phyloP scores from a whole-genome alignment of 2,113 vertebrate genomes.

The Peromyscus californicus region DNA sequence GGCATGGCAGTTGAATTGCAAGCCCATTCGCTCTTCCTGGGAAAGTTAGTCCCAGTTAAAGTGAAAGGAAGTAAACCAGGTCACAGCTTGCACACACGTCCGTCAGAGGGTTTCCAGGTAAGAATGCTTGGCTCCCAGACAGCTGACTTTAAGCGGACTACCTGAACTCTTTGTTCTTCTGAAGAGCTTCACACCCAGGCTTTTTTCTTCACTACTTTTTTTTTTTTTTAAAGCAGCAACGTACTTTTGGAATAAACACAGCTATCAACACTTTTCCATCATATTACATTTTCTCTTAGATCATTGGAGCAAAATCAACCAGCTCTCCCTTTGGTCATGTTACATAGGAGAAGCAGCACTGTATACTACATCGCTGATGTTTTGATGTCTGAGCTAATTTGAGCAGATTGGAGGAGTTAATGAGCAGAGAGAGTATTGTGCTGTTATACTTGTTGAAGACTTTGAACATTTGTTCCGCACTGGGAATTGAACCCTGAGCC shows the following conservation, averaged over 20 bases:
- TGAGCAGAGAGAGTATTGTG: not conserved
- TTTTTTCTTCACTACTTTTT: not conserved
- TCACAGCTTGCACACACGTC: conserved; percentile 51
- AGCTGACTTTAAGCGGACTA: conserved; percentile 66
- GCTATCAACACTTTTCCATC: not conserved
- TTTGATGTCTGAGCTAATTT: conserved; percentile 15
- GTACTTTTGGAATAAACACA: conserved; percentile 35
- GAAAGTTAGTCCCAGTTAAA: conserved; percentile 74
- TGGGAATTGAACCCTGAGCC: not conserved
- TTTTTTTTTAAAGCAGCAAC: not conserved
- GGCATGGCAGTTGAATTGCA: conserved; percentile 12
- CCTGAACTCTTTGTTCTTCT: not conserved
- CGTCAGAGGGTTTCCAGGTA: conserved; percentile 75
- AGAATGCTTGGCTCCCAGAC: conserved; percentile 71
- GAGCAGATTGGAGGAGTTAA: not conserved
- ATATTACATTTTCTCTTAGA: conserved; percentile 43
- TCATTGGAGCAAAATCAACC: not conserved
- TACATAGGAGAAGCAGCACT: not conserved
- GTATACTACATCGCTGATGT: not conserved
- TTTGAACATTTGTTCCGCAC: not conserved
- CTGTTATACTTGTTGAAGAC: not conserved
- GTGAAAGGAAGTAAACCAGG: conserved; percentile 12
- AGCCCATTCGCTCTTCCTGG: conserved; percentile 72
- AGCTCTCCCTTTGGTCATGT: not conserved
- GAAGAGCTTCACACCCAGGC: accelerated